These are phyloP conservation scores for Frankliniella fusca DNA, from an alignment of 2,888 invertebrate genomes.

Conservation along the genomic window DNA sequence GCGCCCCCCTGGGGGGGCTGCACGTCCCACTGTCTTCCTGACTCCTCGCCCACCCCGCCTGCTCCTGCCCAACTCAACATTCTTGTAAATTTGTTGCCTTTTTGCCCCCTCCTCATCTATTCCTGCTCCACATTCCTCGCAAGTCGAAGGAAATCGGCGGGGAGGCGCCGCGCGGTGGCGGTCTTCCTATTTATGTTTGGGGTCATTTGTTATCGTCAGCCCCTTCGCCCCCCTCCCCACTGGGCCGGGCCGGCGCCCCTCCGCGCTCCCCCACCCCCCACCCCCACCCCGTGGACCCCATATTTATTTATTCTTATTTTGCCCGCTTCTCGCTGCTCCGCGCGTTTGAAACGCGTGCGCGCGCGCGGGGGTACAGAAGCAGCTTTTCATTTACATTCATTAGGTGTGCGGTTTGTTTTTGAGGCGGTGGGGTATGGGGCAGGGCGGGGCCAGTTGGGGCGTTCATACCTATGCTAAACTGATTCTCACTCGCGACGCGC, in stretches of 20 bases:
- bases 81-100: neutral
- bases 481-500: neutral
- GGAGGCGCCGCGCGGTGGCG: neutral
- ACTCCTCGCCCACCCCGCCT: neutral
- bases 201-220: neutral
- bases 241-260: neutral
- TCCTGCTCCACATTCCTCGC: neutral
- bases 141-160: neutral
- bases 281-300: neutral
- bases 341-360: neutral
- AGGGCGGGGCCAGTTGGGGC: neutral
- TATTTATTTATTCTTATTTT: neutral
- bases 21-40: neutral
- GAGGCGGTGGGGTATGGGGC: neutral
- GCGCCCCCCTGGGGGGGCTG: neutral
- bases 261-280: neutral
- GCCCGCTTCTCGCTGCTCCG: neutral
- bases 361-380: neutral
- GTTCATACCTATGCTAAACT: neutral
- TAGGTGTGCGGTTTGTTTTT: neutral
- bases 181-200: neutral
- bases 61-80: neutral
- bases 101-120: neutral
- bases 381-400: constrained; percentile 5
- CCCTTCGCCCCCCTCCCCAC: neutral